Evolutionary conservation across 2,888 invertebrate species (phyloP).

Genomic region (Rhopalosiphum nymphaeae): DNA sequence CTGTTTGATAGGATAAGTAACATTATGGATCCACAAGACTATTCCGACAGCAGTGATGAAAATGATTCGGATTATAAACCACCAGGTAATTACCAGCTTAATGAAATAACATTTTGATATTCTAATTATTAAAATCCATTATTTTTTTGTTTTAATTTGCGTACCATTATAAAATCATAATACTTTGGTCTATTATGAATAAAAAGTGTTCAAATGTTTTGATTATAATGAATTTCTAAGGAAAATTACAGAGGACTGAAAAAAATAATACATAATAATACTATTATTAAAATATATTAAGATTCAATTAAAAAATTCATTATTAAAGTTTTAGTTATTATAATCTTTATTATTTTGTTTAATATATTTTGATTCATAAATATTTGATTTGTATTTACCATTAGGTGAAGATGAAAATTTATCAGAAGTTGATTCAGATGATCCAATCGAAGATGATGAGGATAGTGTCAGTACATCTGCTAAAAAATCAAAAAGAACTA

Average conservation of each 20-base stretch:
- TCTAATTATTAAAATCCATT: neutral
- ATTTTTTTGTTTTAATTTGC: neutral
- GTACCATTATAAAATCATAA: neutral
- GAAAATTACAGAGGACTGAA: neutral
- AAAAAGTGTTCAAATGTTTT: neutral
- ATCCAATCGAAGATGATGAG: slow-evolving; percentile 74
- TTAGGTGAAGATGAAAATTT: slow-evolving; percentile 72
- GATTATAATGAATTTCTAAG: neutral
- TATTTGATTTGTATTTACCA: neutral
- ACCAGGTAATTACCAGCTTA: slow-evolving; percentile 66
- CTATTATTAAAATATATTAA: neutral
- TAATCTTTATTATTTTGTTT: neutral
- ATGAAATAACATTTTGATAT: neutral
- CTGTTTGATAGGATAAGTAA: neutral
- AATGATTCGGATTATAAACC: slow-evolving; percentile 86
- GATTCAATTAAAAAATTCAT: neutral
- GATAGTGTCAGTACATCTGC: slow-evolving; percentile 76
- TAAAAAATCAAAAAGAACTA: slow-evolving; percentile 71
- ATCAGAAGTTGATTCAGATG: slow-evolving; percentile 77
- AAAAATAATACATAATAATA: neutral
- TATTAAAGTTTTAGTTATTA: neutral
- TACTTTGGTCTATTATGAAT: neutral
- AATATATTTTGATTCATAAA: neutral
- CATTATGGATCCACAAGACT: slow-evolving; percentile 63
- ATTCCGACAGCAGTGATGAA: slow-evolving; percentile 72